These are phyloP conservation scores for Lethocerus indicus DNA, from an alignment of 1,140 invertebrate genomes.

Conservation along the genomic window DNA sequence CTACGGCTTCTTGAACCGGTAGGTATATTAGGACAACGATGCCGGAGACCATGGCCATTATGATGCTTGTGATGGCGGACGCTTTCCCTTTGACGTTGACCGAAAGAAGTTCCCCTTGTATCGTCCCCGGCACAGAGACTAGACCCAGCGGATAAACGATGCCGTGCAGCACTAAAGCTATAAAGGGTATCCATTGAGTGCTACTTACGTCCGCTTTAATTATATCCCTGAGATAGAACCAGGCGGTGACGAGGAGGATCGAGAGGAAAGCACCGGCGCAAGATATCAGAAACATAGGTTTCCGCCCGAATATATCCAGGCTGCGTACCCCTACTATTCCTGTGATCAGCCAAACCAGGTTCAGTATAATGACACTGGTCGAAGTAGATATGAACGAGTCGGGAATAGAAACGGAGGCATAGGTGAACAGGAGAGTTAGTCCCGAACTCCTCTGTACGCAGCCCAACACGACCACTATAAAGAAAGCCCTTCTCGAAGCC, in stretches of 20 bases:
- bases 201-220: background rate
- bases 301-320: slow-evolving; percentile 23
- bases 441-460: slow-evolving; percentile 60
- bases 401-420: slow-evolving; percentile 53
- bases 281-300: slow-evolving; percentile 27
- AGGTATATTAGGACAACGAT: slow-evolving; percentile 58
- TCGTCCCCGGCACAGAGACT: slow-evolving; percentile 12
- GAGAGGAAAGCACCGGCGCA: slow-evolving; percentile 14
- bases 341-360: slow-evolving; percentile 23
- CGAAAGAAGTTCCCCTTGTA: slow-evolving; percentile 15
- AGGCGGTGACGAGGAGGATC: slow-evolving; percentile 12
- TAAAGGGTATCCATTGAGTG: slow-evolving; percentile 10
- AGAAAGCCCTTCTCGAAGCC: slow-evolving; percentile 34
- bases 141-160: slow-evolving; percentile 12
- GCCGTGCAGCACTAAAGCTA: slow-evolving; percentile 4
- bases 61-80: slow-evolving; percentile 6
- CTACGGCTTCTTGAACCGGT: slow-evolving; percentile 35
- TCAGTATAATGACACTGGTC: slow-evolving; percentile 5
- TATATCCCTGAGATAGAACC: slow-evolving; percentile 15
- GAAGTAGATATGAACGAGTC: slow-evolving; percentile 16
- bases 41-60: slow-evolving; percentile 22
- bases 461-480: slow-evolving; percentile 42
- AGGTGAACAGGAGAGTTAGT: slow-evolving; percentile 53
- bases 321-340: slow-evolving; percentile 19
- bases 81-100: slow-evolving; percentile 14